Percentiles rank a stretch among this genome's conserved stretches.
phyloP scores from a whole-genome alignment of 2,113 vertebrate species.

The Phylloscopus trochilus region DNA sequence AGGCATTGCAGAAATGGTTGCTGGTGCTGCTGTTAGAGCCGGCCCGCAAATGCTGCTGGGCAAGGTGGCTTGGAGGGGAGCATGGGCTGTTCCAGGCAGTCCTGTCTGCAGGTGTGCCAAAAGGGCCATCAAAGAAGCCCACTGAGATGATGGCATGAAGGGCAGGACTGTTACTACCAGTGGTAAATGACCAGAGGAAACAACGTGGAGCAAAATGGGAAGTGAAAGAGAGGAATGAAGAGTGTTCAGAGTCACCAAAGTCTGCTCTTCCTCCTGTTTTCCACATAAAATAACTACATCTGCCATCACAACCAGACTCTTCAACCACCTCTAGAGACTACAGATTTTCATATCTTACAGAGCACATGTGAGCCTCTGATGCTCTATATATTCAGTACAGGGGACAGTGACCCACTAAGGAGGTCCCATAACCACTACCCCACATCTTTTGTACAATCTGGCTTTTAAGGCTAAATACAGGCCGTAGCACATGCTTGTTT shows the following conservation, averaged over 20 bases:
- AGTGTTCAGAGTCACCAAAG: not conserved
- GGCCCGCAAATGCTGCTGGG: fast-evolving
- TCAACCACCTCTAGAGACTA: not conserved
- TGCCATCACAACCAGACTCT: not conserved
- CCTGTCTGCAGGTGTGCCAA: not conserved
- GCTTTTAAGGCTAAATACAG: not conserved
- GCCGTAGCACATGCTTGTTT: not conserved
- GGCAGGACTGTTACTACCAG: not conserved
- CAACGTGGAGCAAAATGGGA: not conserved
- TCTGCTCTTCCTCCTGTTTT: not conserved
- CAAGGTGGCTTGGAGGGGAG: not conserved
- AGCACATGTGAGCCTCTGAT: not conserved
- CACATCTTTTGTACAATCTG: not conserved
- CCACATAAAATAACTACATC: not conserved
- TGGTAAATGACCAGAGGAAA: not conserved
- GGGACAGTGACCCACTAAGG: not conserved
- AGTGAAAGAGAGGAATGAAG: not conserved
- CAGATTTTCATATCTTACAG: fast-evolving
- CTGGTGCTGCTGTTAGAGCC: not conserved
- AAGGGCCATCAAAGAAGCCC: not conserved
- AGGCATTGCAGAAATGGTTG: not conserved
- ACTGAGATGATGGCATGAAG: not conserved
- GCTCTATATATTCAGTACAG: not conserved
- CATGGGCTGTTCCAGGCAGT: not conserved
- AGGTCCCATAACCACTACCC: not conserved